Evolutionary conservation across 2,888 invertebrate species (phyloP), one percentile per base, ranked within the genome.

Genomic region (Aphodius granarius): DNA sequence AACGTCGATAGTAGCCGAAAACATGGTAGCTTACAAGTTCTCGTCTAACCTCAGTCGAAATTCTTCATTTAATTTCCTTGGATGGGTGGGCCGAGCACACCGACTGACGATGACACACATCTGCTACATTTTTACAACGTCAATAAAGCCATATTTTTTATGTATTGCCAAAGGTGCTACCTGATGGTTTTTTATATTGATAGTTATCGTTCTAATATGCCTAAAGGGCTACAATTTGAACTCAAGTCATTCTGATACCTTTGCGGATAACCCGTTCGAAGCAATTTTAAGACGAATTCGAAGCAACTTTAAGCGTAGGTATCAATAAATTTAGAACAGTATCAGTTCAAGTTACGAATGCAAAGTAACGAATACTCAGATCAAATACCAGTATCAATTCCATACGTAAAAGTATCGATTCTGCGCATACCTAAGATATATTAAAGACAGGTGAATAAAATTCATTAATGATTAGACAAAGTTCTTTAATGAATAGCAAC

Each of bases 11-110:
- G 20, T 19, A 68, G 5, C 16, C 22, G 68, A 68, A 68, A 68
- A 68, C 68, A 68, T 68, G 68, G 68, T 68, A 68, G 22, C 19
- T 18, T 68, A 68, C 68, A 68, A 68, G 2, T 68, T 68, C 43
- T 19, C n/a, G n/a, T n/a, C 68, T 19, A 68, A 68, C 5, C 21
- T 18, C 22, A 20, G 43, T 13, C 43, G 43, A 43, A 43, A 3
- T 43, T 43, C 43, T 43, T 9, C 13, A 43, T 43, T 43, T 43
- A 43, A 43, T 43, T 43, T 43, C 43, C 9, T 43, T 43, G 43
- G 43, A 43, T 43, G 43, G 43, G 2, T 43, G 43, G 43, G 43
- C 3, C 43, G 43, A 43, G 43, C 43, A 43, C 43, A 43, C 43
- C 43, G 43, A 43, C 43, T 43, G 6, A 43, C n/a, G 43, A 43